Evolutionary conservation across 2,113 vertebrate genomes (phyloP).

Genomic region (Anarrhichthys ocellatus): DNA sequence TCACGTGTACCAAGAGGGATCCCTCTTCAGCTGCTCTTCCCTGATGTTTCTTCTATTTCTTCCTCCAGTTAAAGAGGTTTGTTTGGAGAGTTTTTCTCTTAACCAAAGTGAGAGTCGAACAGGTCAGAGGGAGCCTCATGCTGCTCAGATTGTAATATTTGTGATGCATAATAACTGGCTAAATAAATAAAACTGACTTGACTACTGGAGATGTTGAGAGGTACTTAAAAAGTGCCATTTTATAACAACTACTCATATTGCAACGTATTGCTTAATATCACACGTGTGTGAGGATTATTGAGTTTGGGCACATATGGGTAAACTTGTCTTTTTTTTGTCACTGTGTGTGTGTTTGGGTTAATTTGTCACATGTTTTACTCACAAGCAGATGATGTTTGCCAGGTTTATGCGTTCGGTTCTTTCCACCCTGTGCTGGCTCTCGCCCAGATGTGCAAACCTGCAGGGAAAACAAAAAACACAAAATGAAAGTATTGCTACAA

Average conservation of each 20-base stretch:
- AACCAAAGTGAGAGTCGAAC: background rate
- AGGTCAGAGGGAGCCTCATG: background rate
- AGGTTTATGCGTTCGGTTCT: conserved; percentile 80
- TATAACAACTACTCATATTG: conserved; percentile 11
- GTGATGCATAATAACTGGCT: background rate
- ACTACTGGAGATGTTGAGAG: conserved; percentile 36
- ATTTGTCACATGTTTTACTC: conserved; percentile 78
- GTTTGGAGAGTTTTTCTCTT: background rate
- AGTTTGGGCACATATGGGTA: conserved; percentile 1
- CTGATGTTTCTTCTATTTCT: background rate
- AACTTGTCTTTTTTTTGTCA: background rate
- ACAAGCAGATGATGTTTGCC: conserved; percentile 90
- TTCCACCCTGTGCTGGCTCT: conserved; percentile 91
- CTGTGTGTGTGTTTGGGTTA: background rate
- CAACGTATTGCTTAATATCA: background rate
- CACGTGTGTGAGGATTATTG: conserved; percentile 34
- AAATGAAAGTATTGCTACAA: background rate
- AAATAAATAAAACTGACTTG: background rate
- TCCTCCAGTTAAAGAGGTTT: background rate
- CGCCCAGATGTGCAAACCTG: conserved; percentile 94
- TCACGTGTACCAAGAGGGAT: conserved; percentile 1
- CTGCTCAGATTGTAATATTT: background rate
- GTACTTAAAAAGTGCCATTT: background rate
- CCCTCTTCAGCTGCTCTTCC: background rate
- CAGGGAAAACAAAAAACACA: background rate